Percentiles rank a stretch among this genome's conserved stretches.
These are phyloP conservation scores for Ctenochaetus hawaiiensis DNA, from an alignment of 2,797 vertebrate genomes.

Conservation along the genomic window DNA sequence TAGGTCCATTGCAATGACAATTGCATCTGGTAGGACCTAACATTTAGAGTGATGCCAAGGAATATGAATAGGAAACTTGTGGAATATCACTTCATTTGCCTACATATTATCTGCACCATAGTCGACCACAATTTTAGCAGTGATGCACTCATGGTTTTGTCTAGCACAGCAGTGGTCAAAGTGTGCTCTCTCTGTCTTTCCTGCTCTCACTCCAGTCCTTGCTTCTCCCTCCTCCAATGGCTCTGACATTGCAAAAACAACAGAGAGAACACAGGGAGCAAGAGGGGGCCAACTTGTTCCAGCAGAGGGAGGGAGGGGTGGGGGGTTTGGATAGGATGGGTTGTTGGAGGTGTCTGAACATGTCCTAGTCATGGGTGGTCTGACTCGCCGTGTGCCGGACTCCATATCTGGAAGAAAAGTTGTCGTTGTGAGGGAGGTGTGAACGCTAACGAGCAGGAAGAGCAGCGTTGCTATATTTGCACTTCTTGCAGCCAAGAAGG, in stretches of 20 bases:
- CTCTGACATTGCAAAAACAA: conserved; percentile 59
- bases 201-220: conserved; percentile 21
- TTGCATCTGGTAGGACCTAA: background rate
- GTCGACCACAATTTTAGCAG: background rate
- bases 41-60: background rate
- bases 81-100: background rate
- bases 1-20: background rate
- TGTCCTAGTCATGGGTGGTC: conserved; percentile 80
- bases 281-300: conserved; percentile 53
- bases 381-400: conserved; percentile 39
- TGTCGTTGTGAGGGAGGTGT: conserved; percentile 51
- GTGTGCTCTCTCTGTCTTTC: conserved; percentile 18
- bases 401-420: conserved; percentile 77
- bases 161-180: conserved; percentile 25
- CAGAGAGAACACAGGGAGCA: conserved; percentile 36
- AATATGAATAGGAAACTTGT: background rate
- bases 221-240: conserved; percentile 10
- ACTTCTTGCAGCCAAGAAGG: conserved; percentile 25
- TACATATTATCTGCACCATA: background rate
- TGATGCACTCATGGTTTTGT: conserved; percentile 20
- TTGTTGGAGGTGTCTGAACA: conserved; percentile 34
- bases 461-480: conserved; percentile 44
- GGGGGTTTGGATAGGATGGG: conserved; percentile 19
- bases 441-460: conserved; percentile 46
- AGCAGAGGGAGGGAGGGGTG: conserved; percentile 33